Base-by-base conservation (phyloP, 2,113 vertebrate species). In the Pterocles burchelli region DNA sequence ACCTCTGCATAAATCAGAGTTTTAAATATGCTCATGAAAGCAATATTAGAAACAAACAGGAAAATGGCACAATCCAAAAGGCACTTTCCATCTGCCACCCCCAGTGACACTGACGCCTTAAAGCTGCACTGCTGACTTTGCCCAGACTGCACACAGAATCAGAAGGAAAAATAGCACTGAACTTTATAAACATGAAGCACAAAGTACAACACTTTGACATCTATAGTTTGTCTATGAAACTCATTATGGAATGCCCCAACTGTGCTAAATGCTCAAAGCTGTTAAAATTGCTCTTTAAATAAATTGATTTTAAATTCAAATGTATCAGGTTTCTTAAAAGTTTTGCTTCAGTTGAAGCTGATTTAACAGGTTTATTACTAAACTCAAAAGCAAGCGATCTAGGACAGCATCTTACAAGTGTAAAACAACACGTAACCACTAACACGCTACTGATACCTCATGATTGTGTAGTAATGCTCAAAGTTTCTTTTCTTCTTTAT, bases 131-230 rank as follows among this genome's bases (percentile, higher is more conserved):
- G 54, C 78, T 95, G 79, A 92, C 82, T 95, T 95, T 93, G 82
- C 75, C 61, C 88, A 94, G 75, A 94, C 79, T 95, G 72, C 72
- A 71, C 16, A 80, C 17, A 88, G 38, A 91, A 90, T 81, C 1
- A 0, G 48, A 93, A 95, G 68, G 77, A 91, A 90, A 71, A 97
- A 93, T 77, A 89, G 77, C 76, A 88, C 0, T 75, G 72, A 91
- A 93, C 93, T 88, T 93, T 77, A 75, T 72, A 94, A 95, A 90
- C 45, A 94, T 0, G 1, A 92, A 88, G 59, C 73, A 95, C 85
- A 94, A 90, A 91, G 78, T 94, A 93, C 82, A 96, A 96, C 92
- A 95, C 93, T 97, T 96, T 96, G 93, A 95, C 93, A 95, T 96
- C 73, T 84, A 84, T 46, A 85, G 67, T 84, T 94, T 79, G 33